phyloP scores from a whole-genome alignment of 2,888 invertebrate species.

The Cantharis nigra region DNA sequence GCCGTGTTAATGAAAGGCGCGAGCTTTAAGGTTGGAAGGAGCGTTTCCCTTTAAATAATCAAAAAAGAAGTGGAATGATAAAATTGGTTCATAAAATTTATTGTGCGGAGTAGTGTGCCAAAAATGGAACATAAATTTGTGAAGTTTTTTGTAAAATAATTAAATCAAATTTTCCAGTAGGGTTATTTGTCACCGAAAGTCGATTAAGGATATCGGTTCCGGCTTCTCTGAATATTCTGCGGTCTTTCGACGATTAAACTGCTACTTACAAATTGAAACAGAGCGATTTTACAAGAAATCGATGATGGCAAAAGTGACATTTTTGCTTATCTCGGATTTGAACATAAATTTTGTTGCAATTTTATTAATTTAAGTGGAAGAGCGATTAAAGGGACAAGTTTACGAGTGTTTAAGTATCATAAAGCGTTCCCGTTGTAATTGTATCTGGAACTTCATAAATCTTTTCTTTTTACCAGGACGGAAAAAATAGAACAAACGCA shows the following conservation, averaged over 20 bases:
- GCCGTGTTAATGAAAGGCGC: not conserved
- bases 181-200: not conserved
- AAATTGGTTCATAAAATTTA: not conserved
- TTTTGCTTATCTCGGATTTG: not conserved
- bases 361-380: not conserved
- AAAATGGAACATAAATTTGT: not conserved
- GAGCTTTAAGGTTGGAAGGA: not conserved
- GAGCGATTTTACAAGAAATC: not conserved
- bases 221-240: not conserved
- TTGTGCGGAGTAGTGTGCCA: not conserved
- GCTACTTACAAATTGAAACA: not conserved
- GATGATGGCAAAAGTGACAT: not conserved
- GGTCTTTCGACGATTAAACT: not conserved
- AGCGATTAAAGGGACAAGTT: not conserved
- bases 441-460: slow-evolving; percentile 29
- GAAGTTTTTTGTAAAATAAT: not conserved
- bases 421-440: slow-evolving; percentile 26
- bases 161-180: not conserved
- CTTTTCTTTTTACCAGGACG: slow-evolving; percentile 26
- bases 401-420: slow-evolving; percentile 20
- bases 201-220: not conserved
- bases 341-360: not conserved
- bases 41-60: not conserved
- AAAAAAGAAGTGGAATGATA: not conserved
- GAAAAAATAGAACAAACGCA: slow-evolving; percentile 26